Percentiles rank a stretch among this genome's conserved stretches.
Evolutionary conservation across 2,113 vertebrate genomes (phyloP).

Genomic region (Anguilla rostrata): DNA sequence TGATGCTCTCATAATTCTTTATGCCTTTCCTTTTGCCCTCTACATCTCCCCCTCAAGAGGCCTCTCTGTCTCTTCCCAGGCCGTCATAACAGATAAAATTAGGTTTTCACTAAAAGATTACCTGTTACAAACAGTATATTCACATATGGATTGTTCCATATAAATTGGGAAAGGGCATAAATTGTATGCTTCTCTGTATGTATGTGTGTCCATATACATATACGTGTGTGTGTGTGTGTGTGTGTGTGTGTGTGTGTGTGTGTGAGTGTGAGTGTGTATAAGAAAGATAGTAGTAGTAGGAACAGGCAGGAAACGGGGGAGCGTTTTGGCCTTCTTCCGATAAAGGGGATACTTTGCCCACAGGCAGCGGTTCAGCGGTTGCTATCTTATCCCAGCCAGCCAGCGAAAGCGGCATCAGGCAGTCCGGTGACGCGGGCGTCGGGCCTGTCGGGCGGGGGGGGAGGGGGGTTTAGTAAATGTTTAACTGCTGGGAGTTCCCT

Average conservation of each 20-base stretch:
- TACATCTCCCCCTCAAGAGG: no score
- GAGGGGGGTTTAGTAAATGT: constrained; percentile 41
- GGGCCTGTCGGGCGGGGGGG: not conserved
- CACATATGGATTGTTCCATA: no score
- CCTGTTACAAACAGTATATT: no score
- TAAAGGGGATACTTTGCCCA: not conserved
- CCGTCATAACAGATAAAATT: no score
- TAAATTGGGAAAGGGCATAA: no score
- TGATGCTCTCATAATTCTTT: no score
- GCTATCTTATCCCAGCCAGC: not conserved
- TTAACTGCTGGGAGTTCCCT: constrained; percentile 73
- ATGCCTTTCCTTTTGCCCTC: no score
- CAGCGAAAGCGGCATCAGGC: not conserved
- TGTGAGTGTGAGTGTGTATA: constrained; percentile 12
- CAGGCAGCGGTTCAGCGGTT: not conserved
- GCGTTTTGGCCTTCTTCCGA: not conserved
- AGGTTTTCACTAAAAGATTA: no score
- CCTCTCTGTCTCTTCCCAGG: no score
- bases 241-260: constrained; percentile 6
- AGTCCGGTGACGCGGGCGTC: not conserved
- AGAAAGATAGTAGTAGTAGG: not conserved
- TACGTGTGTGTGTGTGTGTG: not conserved
- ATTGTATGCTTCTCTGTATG: constrained; percentile 4
- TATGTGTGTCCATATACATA: not conserved
- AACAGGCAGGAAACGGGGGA: not conserved